Evolutionary conservation across 2,113 vertebrate species (phyloP).

Genomic region (Rattus rattus): DNA sequence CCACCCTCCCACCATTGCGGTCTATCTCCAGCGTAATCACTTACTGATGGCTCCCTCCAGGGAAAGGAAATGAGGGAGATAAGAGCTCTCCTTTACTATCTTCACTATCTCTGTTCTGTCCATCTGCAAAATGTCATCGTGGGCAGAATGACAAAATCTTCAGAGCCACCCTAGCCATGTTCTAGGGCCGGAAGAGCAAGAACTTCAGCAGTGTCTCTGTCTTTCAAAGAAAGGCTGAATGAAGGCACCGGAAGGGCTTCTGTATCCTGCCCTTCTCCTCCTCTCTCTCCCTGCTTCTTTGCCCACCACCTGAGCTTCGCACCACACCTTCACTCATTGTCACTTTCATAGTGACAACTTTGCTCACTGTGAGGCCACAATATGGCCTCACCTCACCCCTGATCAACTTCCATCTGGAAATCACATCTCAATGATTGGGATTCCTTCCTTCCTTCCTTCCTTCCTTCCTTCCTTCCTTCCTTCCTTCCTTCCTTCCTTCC

Average conservation of each 20-base stretch:
- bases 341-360: not conserved
- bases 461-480: too few relatives aligned
- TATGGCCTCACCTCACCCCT: not conserved
- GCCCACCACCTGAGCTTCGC: not conserved
- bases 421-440: not conserved
- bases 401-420: not conserved
- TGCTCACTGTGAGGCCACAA: not conserved
- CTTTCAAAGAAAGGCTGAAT: not conserved
- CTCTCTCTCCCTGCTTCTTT: not conserved
- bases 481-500: rapidly evolving
- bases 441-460: too few relatives aligned
- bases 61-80: not conserved
- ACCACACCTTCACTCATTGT: not conserved
- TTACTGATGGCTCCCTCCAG: not conserved
- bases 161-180: not conserved
- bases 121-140: not conserved
- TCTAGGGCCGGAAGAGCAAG: not conserved
- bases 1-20: not conserved
- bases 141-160: not conserved
- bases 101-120: not conserved
- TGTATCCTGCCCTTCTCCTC: not conserved
- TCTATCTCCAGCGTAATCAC: not conserved
- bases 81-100: not conserved
- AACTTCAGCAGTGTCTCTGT: not conserved
- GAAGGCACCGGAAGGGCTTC: not conserved